Conservation (phyloP, 2,797 vertebrate genomes). For the Alcedo atthis region DNA sequence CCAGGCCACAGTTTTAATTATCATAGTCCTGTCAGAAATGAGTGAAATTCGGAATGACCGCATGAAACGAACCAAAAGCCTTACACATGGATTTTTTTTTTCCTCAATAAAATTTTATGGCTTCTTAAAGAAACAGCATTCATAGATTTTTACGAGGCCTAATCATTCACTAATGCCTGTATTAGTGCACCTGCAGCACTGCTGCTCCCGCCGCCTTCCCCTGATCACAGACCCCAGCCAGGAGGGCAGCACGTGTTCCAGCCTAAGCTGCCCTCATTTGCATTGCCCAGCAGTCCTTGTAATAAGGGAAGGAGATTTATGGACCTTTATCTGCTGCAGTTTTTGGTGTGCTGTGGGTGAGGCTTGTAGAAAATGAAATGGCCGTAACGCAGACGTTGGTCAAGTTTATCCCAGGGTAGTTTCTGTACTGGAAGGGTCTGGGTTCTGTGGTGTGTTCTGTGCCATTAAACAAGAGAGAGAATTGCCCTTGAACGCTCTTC, state of each 20-base stretch:
- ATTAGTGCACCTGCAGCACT: conserved; percentile 74
- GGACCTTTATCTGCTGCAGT: neutral
- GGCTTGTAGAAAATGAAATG: neutral
- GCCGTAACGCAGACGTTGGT: neutral
- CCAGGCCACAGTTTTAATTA: conserved; percentile 85
- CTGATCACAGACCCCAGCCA: conserved; percentile 10
- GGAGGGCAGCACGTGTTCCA: neutral
- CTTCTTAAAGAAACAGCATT: conserved; percentile 78
- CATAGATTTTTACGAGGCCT: conserved; percentile 65
- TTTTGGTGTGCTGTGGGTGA: neutral
- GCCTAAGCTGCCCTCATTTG: neutral
- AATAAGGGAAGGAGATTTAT: conserved; percentile 46
- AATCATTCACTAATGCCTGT: conserved; percentile 60
- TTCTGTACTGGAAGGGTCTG: neutral
- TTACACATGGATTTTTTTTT: conserved; percentile 39
- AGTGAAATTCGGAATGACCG: conserved; percentile 74
- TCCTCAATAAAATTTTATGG: conserved; percentile 73
- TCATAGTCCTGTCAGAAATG: conserved; percentile 80
- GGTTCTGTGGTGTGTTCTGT: neutral
- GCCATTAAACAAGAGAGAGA: neutral
- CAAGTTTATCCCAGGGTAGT: neutral
- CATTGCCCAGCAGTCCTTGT: neutral
- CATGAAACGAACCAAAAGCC: conserved; percentile 60
- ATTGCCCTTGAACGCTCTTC: neutral
- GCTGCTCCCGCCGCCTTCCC: no score